Conservation (phyloP, 23 tunicate genomes). For the Botrylloides violaceus region DNA sequence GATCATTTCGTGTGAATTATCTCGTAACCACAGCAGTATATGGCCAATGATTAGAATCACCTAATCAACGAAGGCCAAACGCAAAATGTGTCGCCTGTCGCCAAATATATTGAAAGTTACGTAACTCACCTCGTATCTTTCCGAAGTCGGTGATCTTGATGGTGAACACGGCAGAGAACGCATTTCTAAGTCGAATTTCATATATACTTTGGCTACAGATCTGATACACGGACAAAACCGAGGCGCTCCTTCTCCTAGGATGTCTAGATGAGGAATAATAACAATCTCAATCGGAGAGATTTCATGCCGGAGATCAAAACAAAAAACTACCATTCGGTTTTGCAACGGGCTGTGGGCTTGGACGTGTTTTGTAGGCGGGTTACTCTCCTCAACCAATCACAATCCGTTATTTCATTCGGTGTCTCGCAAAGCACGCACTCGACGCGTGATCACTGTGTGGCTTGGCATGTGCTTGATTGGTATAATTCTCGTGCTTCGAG, state of each 20-base stretch:
- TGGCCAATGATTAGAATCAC: too few relatives aligned
- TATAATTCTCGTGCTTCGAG: background rate
- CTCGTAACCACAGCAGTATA: too few relatives aligned
- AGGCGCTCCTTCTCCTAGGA: background rate
- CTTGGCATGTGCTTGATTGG: background rate
- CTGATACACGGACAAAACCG: background rate
- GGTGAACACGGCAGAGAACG: conserved; percentile 27
- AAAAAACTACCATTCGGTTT: conserved; percentile 6
- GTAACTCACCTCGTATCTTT: conserved; percentile 18
- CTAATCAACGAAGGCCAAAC: too few relatives aligned
- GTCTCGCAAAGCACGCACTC: conserved; percentile 9
- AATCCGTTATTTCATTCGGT: background rate
- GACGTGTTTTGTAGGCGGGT: conserved; percentile 20
- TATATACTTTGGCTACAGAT: background rate
- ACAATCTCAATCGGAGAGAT: background rate
- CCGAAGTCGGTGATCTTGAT: conserved; percentile 11
- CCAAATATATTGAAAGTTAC: too few relatives aligned
- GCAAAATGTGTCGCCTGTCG: too few relatives aligned
- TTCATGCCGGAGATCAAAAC: background rate
- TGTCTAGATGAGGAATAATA: background rate
- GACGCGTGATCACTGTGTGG: conserved; percentile 25
- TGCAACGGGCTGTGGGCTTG: background rate
- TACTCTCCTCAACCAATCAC: conserved; percentile 3
- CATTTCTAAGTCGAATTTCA: conserved; percentile 9
- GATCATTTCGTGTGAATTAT: too few relatives aligned